These are phyloP conservation scores for Syngnathus typhle DNA, from an alignment of 2,113 vertebrate species.

Conservation along the genomic window DNA sequence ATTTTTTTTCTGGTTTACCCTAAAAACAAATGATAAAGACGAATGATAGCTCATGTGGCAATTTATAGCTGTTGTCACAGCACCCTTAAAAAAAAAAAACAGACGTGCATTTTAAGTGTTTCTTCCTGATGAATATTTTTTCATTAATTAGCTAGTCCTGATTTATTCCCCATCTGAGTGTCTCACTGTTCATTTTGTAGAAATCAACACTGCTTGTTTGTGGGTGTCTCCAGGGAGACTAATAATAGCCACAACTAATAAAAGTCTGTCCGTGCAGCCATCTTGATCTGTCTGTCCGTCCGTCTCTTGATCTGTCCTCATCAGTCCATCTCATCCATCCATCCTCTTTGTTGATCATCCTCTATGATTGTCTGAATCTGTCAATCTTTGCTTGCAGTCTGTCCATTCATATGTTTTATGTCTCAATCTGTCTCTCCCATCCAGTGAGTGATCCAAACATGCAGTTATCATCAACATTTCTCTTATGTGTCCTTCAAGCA, in stretches of 20 bases:
- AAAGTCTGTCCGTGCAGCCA: background rate
- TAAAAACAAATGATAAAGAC: background rate
- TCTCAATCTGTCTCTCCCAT: background rate
- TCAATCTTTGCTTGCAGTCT: background rate
- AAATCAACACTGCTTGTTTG: background rate
- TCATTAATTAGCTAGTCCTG: background rate
- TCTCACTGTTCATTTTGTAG: background rate
- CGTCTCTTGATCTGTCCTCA: background rate
- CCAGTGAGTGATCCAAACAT: too few species aligned
- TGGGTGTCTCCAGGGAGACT: background rate
- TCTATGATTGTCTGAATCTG: background rate
- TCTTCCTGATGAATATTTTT: background rate
- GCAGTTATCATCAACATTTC: too few species aligned
- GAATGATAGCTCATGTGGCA: background rate
- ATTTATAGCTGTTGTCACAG: background rate
- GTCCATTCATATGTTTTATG: background rate
- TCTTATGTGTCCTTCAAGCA: too few species aligned
- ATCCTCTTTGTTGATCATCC: background rate
- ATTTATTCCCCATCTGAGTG: background rate
- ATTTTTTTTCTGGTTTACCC: background rate
- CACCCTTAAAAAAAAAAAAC: constrained; percentile 1
- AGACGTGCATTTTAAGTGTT: background rate
- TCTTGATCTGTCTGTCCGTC: background rate
- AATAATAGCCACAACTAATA: background rate
- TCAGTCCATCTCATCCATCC: background rate